Evolutionary conservation across 64 coral and sea anemone genomes (phyloP), one percentile per base, ranked within the genome.

Genomic region (Exaiptasia diaphana): DNA sequence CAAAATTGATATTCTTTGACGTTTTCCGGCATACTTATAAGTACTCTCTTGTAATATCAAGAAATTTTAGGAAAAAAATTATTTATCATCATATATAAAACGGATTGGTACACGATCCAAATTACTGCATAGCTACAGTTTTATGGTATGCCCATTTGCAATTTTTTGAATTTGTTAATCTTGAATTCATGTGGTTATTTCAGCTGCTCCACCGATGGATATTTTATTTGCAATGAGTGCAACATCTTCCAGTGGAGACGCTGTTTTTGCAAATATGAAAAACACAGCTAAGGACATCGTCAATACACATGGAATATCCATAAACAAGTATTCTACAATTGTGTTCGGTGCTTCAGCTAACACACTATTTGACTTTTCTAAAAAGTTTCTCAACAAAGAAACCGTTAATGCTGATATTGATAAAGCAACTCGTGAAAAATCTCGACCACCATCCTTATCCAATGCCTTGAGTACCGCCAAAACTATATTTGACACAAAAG

Each of bases 201-300:
- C 71, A 87, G 84, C 24, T 26, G 32, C 71, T 38, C 84, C 84
- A 38, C 15, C 55, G 33, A 87, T 87, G 32, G 84, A 87, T 42
- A 74, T 78, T 29, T 77, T 75, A 27, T 87, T 87, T 69, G 84
- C 74, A 53, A 60, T 87, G 26, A 87, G 84, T 42, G 57, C 84
- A 0, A 68, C 73, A 0, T 86, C 83, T 2, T 4, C 37, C 30
- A 32, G 40, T 41, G 28, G 57, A 12, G 40, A 37, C 8, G 29
- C 13, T 0, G 43, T 50, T 11, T 87, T 68, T 22, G 52, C 26
- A 18, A 52, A 62, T 4, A 87, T 87, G 84, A 87, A 69, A 50
- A 40, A 36, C 3, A 87, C 84, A 12, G 34, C 64, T 1, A 64
- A 87, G 24, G 57, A 28, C 4, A 67, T 87, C 30, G 34, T 87